Conservation (phyloP, 2,797 vertebrate genomes). For the Sebastes kiyomatsui region DNA sequence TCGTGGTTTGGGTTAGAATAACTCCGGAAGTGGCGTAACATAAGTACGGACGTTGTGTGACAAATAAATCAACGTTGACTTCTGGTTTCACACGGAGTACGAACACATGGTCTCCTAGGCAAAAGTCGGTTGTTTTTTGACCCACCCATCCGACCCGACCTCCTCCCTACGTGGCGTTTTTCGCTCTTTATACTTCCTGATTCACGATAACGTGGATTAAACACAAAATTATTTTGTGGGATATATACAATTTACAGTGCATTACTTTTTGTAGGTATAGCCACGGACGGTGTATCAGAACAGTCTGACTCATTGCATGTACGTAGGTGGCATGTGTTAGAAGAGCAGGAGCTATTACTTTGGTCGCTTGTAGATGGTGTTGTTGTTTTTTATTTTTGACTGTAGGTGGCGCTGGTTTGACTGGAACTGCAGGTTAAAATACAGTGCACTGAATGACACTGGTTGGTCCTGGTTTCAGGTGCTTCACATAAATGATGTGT, state of each 20-base stretch:
- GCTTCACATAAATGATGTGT: neutral
- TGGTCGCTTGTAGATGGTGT: neutral
- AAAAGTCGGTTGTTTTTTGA: too few relatives aligned
- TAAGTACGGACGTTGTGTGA: neutral
- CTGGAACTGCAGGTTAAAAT: neutral
- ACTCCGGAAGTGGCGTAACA: neutral
- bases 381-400: neutral
- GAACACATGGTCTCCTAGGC: too few relatives aligned
- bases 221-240: too few relatives aligned
- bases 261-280: too few relatives aligned
- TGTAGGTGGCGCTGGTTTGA: neutral
- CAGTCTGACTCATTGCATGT: neutral
- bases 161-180: too few relatives aligned
- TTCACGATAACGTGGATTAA: too few relatives aligned
- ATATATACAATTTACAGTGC: too few relatives aligned
- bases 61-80: too few relatives aligned
- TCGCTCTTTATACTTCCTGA: too few relatives aligned
- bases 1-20: neutral
- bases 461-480: neutral
- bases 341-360: neutral
- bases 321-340: neutral
- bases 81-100: too few relatives aligned
- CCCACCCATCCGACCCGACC: too few relatives aligned
- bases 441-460: neutral
- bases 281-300: too few relatives aligned